Percentiles rank a stretch among this genome's conserved stretches.
Conservation (phyloP, 1,140 invertebrate genomes). For the Chironomus striatipennis region DNA sequence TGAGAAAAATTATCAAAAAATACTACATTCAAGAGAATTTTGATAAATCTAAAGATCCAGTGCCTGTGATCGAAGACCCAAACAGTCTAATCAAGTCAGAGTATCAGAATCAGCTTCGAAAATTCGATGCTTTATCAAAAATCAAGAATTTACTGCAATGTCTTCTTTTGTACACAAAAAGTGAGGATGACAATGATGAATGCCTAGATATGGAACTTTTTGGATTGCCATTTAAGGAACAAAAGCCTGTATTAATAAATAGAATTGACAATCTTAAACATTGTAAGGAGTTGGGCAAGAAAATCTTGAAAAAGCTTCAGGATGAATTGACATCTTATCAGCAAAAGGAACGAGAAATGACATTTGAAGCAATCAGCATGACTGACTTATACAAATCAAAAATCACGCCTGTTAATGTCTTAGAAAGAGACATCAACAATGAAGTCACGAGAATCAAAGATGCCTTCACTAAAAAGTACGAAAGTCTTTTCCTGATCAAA, state of each 20-base stretch:
- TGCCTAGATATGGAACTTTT: background rate
- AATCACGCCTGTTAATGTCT: background rate
- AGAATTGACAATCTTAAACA: background rate
- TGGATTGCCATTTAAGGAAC: background rate
- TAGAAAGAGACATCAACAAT: background rate
- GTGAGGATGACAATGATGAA: background rate
- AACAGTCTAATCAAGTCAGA: background rate
- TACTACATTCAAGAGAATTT: background rate
- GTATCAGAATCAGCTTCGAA: background rate
- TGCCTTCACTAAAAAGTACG: background rate
- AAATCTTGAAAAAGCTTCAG: background rate
- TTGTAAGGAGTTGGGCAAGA: background rate
- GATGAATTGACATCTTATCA: background rate
- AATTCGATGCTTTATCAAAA: background rate
- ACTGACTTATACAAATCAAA: background rate
- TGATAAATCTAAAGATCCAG: background rate
- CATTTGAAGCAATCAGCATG: background rate
- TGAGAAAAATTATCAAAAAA: too few relatives aligned
- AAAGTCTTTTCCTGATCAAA: background rate
- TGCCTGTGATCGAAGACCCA: background rate
- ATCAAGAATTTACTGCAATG: background rate
- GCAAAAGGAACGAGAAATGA: background rate
- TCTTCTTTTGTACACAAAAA: background rate
- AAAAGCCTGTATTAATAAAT: background rate
- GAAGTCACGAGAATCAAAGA: background rate